Evolutionary conservation across 2,113 vertebrate species (phyloP).

Genomic region (Pandion haliaetus): DNA sequence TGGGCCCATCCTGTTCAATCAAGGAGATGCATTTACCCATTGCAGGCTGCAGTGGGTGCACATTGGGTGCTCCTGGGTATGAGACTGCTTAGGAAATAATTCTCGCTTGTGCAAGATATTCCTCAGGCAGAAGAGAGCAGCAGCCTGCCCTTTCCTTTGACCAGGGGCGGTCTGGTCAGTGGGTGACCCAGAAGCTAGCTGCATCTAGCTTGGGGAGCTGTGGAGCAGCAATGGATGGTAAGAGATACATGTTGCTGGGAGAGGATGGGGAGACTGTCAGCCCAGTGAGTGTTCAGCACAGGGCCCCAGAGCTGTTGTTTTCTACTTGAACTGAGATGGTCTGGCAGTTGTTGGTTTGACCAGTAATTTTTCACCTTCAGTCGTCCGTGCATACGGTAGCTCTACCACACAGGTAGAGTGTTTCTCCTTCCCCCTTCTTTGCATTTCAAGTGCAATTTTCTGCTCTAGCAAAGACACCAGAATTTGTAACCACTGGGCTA

Average conservation of each 20-base stretch:
- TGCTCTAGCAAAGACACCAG: neutral
- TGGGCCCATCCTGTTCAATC: neutral
- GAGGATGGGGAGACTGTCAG: neutral
- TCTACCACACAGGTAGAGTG: neutral
- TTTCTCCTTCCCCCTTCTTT: neutral
- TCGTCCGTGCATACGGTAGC: neutral
- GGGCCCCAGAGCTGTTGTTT: neutral
- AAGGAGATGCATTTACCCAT: neutral
- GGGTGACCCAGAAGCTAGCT: neutral
- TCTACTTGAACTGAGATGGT: neutral
- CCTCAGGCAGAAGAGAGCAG: neutral
- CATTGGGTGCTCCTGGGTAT: neutral
- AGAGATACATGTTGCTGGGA: neutral
- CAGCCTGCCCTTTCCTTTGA: neutral
- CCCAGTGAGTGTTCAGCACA: neutral
- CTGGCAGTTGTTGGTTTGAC: neutral
- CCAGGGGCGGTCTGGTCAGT: fast-evolving
- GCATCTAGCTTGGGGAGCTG: neutral
- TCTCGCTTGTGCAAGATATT: neutral
- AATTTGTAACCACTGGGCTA: neutral
- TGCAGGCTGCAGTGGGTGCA: neutral
- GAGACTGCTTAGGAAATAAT: neutral
- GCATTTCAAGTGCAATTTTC: neutral
- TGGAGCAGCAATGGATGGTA: neutral
- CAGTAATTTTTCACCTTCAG: neutral